Conservation (phyloP, 2,888 invertebrate genomes). For the Chloroclysta siterata region DNA sequence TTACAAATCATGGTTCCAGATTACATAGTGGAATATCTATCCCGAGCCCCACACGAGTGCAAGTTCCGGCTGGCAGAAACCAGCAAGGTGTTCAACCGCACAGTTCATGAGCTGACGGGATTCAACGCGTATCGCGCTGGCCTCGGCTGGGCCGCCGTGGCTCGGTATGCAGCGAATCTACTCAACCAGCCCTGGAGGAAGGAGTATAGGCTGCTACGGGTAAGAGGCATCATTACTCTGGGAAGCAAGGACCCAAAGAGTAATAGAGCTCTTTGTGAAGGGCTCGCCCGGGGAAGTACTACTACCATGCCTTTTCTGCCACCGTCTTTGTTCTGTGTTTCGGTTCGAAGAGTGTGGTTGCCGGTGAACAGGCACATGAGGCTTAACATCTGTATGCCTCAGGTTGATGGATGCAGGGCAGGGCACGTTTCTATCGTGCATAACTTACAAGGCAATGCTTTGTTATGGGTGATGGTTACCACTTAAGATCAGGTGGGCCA, state of each 20-base stretch:
- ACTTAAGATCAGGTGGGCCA: too few species aligned
- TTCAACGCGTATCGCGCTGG: constrained; percentile 93
- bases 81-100: constrained; percentile 89
- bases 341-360: too few species aligned
- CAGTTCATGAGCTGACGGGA: constrained; percentile 88
- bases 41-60: constrained; percentile 90
- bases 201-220: constrained; percentile 93
- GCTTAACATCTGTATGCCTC: too few species aligned
- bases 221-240: constrained; percentile 58
- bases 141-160: constrained; percentile 93
- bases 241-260: neutral
- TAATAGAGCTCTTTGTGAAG: too few species aligned
- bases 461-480: too few species aligned
- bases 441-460: too few species aligned
- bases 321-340: too few species aligned
- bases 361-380: too few species aligned
- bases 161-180: constrained; percentile 93
- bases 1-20: constrained; percentile 77
- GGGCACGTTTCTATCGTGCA: too few species aligned
- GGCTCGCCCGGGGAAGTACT: too few species aligned
- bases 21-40: constrained; percentile 91
- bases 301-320: too few species aligned
- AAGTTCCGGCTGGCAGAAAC: constrained; percentile 92
- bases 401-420: too few species aligned
- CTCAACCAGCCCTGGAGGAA: constrained; percentile 95